Percentiles rank a stretch among this genome's conserved stretches.
These are phyloP conservation scores for Nyctibius grandis DNA, from an alignment of 2,797 vertebrate genomes.

Conservation along the genomic window DNA sequence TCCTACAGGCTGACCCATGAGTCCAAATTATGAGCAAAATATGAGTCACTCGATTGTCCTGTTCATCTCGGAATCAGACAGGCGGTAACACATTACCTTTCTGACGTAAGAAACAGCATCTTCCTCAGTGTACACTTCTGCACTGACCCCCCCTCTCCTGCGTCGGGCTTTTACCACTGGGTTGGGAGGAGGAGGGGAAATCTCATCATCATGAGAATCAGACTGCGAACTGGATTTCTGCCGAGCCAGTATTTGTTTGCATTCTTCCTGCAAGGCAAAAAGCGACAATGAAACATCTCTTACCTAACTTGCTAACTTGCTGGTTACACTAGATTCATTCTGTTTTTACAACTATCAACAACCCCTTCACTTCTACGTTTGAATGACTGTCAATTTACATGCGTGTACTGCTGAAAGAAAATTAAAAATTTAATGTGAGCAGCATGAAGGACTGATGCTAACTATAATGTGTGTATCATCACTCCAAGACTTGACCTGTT, in stretches of 20 bases:
- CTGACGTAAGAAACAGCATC: constrained; percentile 97
- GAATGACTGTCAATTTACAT: not conserved
- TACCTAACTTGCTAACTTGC: not conserved
- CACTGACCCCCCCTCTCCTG: constrained; percentile 91
- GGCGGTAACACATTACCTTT: constrained; percentile 77
- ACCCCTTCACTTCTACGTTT: not conserved
- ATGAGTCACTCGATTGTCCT: fast-evolving
- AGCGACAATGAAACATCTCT: not conserved
- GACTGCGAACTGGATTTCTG: constrained; percentile 96
- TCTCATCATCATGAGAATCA: constrained; percentile 92
- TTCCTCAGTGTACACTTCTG: constrained; percentile 96
- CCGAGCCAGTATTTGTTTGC: constrained; percentile 90
- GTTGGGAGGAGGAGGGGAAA: constrained; percentile 91
- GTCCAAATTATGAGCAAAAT: not conserved
- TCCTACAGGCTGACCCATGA: not conserved
- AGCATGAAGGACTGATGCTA: not conserved
- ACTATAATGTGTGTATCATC: not conserved
- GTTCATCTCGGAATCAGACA: not conserved
- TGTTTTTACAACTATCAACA: not conserved
- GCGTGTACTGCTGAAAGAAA: not conserved
- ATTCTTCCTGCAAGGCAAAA: constrained; percentile 85
- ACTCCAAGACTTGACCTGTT: not conserved
- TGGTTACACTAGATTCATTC: not conserved
- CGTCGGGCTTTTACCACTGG: constrained; percentile 90
- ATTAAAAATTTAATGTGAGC: not conserved